Evolutionary conservation across 2,113 vertebrate genomes (phyloP), one percentile per base, ranked within the genome.

Genomic region (Micromys minutus): DNA sequence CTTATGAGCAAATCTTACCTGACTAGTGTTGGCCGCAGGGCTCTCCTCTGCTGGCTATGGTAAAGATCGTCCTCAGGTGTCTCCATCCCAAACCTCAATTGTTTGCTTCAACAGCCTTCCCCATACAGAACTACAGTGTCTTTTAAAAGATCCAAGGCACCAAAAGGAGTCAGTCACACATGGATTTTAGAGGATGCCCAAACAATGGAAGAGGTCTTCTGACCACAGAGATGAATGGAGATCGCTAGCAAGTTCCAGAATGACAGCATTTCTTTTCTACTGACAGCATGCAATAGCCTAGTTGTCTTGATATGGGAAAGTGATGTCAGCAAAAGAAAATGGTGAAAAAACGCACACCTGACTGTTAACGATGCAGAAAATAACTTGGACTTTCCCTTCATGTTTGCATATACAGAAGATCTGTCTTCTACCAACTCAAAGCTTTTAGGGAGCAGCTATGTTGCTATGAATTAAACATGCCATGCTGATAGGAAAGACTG

Each of bases 11-110:
- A 91, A 50, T 24, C 26, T 31, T 52, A 47, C 12, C 90, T 9
- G 75, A 52, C 59, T 45, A 74, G 87, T 92, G 80, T 93, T 26
- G 22, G 65, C 15, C 36, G 19, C 94, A 89, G 97, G 97, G 96
- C 97, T 95, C 97, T 57, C 94, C 97, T 94, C 97, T 95, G 97
- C 97, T 98, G 98, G 98, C 97, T 98, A 97, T 98, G 81, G 97
- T 96, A 93, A 94, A 96, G 98, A 97, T 95, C 97, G 98, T 97
- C 94, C 74, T 97, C 98, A 93, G 50, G 98, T 98, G 96, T 98
- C 97, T 98, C 97, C 98, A 97, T 96, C 98, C 98, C 50, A 98
- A 98, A 98, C 98, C 98, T 98, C 98, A 97, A 97, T 97, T 98
- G 98, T 98, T 97, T 98, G 95, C 98, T 98, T 98, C 97, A 96